Conservation (phyloP, 2,888 invertebrate genomes). For the Teleiodes luculella region DNA sequence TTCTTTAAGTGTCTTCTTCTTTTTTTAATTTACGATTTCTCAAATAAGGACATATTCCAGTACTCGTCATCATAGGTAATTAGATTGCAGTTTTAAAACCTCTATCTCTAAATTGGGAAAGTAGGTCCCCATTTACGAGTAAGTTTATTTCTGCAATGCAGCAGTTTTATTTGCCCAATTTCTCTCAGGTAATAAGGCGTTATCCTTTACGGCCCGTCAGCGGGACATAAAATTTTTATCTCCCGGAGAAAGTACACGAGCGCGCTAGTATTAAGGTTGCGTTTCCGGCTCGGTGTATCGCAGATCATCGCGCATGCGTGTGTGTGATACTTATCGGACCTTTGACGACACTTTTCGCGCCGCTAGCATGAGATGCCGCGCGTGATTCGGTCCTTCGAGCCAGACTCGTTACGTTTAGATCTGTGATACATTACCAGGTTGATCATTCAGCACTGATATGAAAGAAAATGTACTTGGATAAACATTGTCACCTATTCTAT, state of each 20-base stretch:
- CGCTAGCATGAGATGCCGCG: slow-evolving; percentile 10
- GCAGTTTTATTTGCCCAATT: slow-evolving; percentile 28
- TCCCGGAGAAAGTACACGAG: slow-evolving; percentile 47
- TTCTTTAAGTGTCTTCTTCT: too few species aligned
- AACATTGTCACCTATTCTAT: too few species aligned
- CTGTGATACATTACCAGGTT: neutral
- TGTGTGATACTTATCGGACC: neutral
- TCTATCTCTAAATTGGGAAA: too few species aligned
- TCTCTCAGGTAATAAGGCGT: slow-evolving; percentile 37
- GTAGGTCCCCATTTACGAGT: too few species aligned
- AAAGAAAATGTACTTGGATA: neutral
- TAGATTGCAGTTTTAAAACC: too few species aligned
- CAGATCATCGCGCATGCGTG: neutral
- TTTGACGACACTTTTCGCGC: slow-evolving; percentile 14
- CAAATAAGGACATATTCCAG: too few species aligned
- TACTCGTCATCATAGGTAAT: too few species aligned
- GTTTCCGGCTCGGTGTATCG: slow-evolving; percentile 13
- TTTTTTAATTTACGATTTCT: too few species aligned
- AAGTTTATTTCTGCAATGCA: neutral
- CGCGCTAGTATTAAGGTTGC: slow-evolving; percentile 33
- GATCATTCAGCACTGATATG: neutral
- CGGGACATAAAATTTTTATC: slow-evolving; percentile 49
- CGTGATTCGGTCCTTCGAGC: slow-evolving; percentile 13
- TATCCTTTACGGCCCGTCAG: slow-evolving; percentile 46
- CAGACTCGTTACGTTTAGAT: slow-evolving; percentile 4